Conservation (phyloP, 2,888 invertebrate genomes). For the Synergus umbraculus region DNA sequence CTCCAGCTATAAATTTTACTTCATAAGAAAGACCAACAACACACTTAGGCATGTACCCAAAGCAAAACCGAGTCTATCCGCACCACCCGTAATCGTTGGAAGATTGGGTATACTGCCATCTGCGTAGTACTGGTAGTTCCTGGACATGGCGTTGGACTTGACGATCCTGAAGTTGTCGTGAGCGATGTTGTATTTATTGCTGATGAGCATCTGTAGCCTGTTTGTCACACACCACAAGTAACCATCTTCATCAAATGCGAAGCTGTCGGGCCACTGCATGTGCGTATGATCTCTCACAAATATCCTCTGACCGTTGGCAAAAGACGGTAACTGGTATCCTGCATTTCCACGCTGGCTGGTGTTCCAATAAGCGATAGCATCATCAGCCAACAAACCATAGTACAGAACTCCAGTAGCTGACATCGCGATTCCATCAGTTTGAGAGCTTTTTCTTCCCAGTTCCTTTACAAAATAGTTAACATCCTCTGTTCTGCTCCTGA, state of each 20-base stretch:
- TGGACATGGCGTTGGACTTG: conserved; percentile 80
- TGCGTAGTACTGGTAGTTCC: conserved; percentile 81
- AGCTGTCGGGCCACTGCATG: conserved; percentile 87
- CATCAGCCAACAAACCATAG: conserved; percentile 83
- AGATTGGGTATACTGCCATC: conserved; percentile 65
- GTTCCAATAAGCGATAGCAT: conserved; percentile 85
- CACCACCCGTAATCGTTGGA: conserved; percentile 63
- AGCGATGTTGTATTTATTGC: conserved; percentile 80
- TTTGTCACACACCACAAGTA: conserved; percentile 85
- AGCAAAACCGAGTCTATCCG: conserved; percentile 54
- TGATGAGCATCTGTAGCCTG: conserved; percentile 83
- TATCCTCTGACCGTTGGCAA: conserved; percentile 81
- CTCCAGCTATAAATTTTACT: conserved; percentile 47
- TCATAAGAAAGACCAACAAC: conserved; percentile 53
- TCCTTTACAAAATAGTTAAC: conserved; percentile 78
- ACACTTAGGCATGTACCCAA: conserved; percentile 54
- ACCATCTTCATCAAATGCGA: conserved; percentile 83
- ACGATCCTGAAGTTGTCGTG: conserved; percentile 84
- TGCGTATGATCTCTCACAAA: conserved; percentile 84
- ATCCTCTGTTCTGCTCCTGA: conserved; percentile 79
- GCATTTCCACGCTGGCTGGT: conserved; percentile 78
- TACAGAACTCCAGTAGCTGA: conserved; percentile 84
- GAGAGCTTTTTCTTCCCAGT: conserved; percentile 82
- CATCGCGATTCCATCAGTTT: conserved; percentile 87
- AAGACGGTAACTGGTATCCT: conserved; percentile 79